A percentile compares a stretch with the other conserved stretches of the same genome.
These are phyloP conservation scores for Xenentodon cancila DNA, from an alignment of 2,797 vertebrate genomes.

Conservation along the genomic window DNA sequence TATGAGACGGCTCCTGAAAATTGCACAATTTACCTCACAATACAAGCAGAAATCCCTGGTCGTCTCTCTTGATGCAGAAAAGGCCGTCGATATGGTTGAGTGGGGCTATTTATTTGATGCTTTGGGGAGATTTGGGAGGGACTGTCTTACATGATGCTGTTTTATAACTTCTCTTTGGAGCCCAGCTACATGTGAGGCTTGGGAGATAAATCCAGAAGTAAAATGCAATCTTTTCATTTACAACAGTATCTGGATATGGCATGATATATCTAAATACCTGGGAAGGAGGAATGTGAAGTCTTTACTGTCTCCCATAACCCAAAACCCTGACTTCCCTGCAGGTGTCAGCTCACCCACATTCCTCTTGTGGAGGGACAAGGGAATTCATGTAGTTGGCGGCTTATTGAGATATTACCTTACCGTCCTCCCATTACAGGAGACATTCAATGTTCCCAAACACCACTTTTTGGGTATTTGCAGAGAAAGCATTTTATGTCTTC, in stretches of 20 bases:
- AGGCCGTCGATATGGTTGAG: neutral
- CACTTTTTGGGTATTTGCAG: too few relatives aligned
- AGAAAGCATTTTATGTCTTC: too few relatives aligned
- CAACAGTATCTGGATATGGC: conserved; percentile 1
- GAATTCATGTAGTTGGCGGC: neutral
- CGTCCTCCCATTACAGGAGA: neutral
- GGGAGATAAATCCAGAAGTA: neutral
- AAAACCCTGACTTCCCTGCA: conserved; percentile 5
- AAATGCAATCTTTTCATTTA: conserved; percentile 4
- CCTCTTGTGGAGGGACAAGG: neutral
- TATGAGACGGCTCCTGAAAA: too few relatives aligned
- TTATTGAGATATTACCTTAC: neutral
- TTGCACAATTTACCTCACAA: too few relatives aligned
- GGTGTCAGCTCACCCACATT: conserved; percentile 1
- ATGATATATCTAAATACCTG: conserved; percentile 1
- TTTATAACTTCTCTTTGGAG: conserved; percentile 1
- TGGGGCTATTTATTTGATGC: too few relatives aligned
- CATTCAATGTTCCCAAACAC: neutral
- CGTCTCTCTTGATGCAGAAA: neutral
- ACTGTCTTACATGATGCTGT: too few relatives aligned
- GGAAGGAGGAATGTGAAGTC: neutral
- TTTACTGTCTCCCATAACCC: neutral
- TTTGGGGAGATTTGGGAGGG: too few relatives aligned
- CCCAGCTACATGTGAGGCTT: neutral
- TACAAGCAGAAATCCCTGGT: too few relatives aligned